Evolutionary conservation across 2,797 vertebrate genomes (phyloP), one percentile per base, ranked within the genome.

Genomic region (Diplodus sargus): DNA sequence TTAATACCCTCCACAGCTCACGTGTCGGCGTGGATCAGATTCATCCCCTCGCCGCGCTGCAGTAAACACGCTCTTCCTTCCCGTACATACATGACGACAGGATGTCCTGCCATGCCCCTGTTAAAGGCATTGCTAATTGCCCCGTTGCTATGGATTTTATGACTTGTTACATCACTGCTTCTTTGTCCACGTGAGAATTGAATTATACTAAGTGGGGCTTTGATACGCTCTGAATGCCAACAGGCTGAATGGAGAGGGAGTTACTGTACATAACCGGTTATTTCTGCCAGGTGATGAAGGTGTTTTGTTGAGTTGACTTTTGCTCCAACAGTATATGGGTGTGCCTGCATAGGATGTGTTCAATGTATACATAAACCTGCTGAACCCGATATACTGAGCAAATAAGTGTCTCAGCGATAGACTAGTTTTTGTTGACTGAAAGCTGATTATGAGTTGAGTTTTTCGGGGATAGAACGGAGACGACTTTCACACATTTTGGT

Each of bases 61-160:
- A 51, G 49, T 67, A 72, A 83, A 83, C 75, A 73, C 65, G 48
- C 53, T 68, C 68, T 72, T 82, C 79, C 81, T 81, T 74, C 76
- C 79, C 54, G 28, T 70, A n/a, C 61, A 39, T 9, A 76, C 63
- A 15, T 17, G 65, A 39, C 10, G 30, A 66, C 49, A 84, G 79
- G 74, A 84, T 48, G 49, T 85, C 79, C 76, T 73, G 79, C 78
- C 58, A 2, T 23, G 39, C 3, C 20, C 1, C 14, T 14, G 18
- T 58, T 75, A 12, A 59, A 23, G 22, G 16, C 73, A 15, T 74
- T 73, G 70, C 71, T 81, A 39, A 67, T 45, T 15, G 20, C n/a
- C 6, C 45, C 77, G 9, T 39, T 56, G 58, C 51, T 82, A 10
- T 64, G 63, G 72, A 47, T 76, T 74, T 71, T 22, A 49, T 8